A percentile compares a stretch with the other conserved stretches of the same genome.
These are phyloP conservation scores for Gobionotothen gibberifrons DNA, from an alignment of 2,797 vertebrate species.

Conservation along the genomic window DNA sequence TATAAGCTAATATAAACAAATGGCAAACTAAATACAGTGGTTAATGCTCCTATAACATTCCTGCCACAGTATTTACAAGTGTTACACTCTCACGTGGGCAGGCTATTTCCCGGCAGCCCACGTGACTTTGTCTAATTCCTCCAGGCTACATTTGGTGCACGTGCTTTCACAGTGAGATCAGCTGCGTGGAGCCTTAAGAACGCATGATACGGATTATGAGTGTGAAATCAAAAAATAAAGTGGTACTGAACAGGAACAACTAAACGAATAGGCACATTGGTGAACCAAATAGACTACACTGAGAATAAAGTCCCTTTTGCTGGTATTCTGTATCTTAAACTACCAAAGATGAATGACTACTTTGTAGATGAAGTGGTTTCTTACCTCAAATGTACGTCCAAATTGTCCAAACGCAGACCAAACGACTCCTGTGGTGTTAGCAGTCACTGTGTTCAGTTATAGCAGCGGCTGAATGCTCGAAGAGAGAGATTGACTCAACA, in stretches of 20 bases:
- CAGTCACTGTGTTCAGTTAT: neutral
- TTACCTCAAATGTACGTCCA: slow-evolving; percentile 22
- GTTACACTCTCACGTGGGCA: slow-evolving; percentile 10
- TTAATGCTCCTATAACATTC: neutral
- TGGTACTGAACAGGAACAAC: neutral
- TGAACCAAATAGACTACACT: neutral
- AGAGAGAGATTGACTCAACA: neutral
- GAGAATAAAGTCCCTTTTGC: neutral
- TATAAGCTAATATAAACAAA: neutral
- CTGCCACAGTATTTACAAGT: neutral
- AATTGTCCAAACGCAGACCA: neutral
- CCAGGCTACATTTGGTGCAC: neutral
- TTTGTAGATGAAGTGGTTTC: neutral
- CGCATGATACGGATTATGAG: slow-evolving; percentile 15
- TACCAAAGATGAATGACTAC: neutral
- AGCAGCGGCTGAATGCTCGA: slow-evolving; percentile 3
- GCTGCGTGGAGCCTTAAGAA: neutral
- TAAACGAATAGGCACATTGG: neutral
- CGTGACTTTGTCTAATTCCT: neutral
- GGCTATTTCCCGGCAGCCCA: slow-evolving; percentile 41
- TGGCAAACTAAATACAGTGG: neutral
- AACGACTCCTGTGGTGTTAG: neutral
- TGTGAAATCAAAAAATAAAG: neutral
- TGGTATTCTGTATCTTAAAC: neutral
- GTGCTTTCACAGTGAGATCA: slow-evolving; percentile 14